Percentiles rank a stretch among this genome's conserved stretches.
phyloP scores from a whole-genome alignment of 2,113 vertebrate genomes.

The Oenanthe melanoleuca region DNA sequence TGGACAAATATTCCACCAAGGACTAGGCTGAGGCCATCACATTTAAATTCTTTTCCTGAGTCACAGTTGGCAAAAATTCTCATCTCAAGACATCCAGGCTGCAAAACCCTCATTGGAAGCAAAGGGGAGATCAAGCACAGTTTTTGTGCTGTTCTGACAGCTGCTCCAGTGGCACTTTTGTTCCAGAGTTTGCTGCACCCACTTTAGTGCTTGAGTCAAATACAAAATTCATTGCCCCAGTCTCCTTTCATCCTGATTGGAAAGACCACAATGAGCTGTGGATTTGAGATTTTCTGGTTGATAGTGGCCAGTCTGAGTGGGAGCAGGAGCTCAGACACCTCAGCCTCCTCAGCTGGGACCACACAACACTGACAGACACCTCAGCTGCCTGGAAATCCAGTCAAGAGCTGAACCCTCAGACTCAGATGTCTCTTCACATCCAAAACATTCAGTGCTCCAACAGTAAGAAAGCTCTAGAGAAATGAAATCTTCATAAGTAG shows the following conservation, averaged over 20 bases:
- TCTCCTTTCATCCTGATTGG: background rate
- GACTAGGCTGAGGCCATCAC: slow-evolving; percentile 64
- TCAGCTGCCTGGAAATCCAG: background rate
- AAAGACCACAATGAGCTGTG: background rate
- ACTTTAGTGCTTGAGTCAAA: background rate
- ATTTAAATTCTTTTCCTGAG: slow-evolving; percentile 66
- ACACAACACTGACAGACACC: background rate
- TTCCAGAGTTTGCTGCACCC: background rate
- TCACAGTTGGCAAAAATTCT: slow-evolving; percentile 56
- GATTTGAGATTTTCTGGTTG: background rate
- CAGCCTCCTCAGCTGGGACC: background rate
- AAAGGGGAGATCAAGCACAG: slow-evolving; percentile 43
- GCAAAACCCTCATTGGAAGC: slow-evolving; percentile 55
- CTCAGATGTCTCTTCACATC: background rate
- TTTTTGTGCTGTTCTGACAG: background rate
- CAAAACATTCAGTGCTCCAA: background rate
- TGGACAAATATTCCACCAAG: slow-evolving; percentile 80
- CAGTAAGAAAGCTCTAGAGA: background rate
- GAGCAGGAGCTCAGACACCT: background rate
- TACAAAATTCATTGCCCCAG: background rate
- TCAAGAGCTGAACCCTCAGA: background rate
- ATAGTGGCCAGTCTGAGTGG: background rate
- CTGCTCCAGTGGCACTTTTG: background rate
- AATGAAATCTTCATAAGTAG: background rate
- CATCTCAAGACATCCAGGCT: slow-evolving; percentile 45